phyloP scores from a whole-genome alignment of 2,797 vertebrate genomes.

The Eutrigla gurnardus region DNA sequence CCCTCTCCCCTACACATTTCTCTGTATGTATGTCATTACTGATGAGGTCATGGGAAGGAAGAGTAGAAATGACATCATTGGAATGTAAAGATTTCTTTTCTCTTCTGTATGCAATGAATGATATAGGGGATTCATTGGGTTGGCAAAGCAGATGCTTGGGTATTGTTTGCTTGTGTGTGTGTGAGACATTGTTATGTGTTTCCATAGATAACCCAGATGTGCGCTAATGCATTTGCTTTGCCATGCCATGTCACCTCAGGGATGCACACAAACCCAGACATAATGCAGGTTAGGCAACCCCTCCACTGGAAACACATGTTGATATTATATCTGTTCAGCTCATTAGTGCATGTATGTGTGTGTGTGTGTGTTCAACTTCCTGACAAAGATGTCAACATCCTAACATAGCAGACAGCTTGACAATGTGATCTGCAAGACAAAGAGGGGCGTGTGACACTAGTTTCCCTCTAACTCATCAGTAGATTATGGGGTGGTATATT shows the following conservation, averaged over 20 bases:
- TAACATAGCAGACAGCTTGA: conserved; percentile 34
- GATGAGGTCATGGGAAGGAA: conserved; percentile 33
- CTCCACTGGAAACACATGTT: conserved; percentile 26
- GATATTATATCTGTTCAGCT: conserved; percentile 31
- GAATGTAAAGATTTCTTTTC: conserved; percentile 7
- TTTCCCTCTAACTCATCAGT: conserved; percentile 12
- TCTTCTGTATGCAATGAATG: not conserved
- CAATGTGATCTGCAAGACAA: conserved; percentile 32
- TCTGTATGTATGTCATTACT: conserved; percentile 21
- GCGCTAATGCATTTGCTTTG: conserved; percentile 9
- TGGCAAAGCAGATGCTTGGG: not conserved
- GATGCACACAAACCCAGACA: conserved; percentile 22
- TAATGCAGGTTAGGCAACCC: conserved; percentile 31
- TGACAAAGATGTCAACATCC: conserved; percentile 42
- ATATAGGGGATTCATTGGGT: conserved; percentile 2
- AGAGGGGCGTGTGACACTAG: not conserved
- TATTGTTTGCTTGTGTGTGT: not conserved
- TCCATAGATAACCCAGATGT: conserved; percentile 29
- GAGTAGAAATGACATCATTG: conserved; percentile 29
- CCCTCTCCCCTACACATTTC: not conserved
- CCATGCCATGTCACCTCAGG: conserved; percentile 28
- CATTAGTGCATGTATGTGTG: conserved; percentile 1
- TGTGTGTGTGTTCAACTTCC: conserved; percentile 40
- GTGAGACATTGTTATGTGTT: not conserved
- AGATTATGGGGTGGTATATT: not conserved